A percentile compares a stretch with the other conserved stretches of the same genome.
Evolutionary conservation across 1,140 invertebrate genomes (phyloP).

Genomic region (Rhagoletis pomonella): DNA sequence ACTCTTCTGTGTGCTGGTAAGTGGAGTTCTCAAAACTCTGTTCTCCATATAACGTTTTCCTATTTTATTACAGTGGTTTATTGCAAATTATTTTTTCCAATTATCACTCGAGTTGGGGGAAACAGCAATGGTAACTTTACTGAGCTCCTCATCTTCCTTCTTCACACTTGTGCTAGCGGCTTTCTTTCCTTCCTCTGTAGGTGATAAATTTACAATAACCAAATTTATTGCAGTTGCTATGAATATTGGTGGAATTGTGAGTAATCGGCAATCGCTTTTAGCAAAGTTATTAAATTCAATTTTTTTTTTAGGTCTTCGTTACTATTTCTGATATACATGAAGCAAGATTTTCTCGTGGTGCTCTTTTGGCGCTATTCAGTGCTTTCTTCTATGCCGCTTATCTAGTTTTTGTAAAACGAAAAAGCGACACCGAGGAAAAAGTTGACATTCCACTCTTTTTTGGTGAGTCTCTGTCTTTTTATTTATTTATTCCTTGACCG

Average conservation of each 20-base stretch:
- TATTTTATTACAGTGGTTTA: constrained; percentile 82
- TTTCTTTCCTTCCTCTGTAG: constrained; percentile 84
- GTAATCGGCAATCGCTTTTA: constrained; percentile 63
- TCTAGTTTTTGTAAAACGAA: constrained; percentile 86
- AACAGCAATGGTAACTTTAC: constrained; percentile 84
- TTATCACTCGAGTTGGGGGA: constrained; percentile 84
- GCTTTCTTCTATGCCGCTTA: constrained; percentile 90
- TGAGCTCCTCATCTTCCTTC: constrained; percentile 88
- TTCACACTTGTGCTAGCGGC: constrained; percentile 89
- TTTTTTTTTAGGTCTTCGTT: constrained; percentile 78
- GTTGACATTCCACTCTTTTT: constrained; percentile 94
- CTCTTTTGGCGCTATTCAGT: constrained; percentile 85
- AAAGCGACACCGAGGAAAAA: constrained; percentile 90
- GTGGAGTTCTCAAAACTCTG: constrained; percentile 60
- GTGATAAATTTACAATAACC: constrained; percentile 87
- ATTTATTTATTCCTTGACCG: too few species aligned
- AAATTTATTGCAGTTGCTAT: constrained; percentile 87
- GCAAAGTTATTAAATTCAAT: constrained; percentile 42
- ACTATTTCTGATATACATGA: constrained; percentile 82
- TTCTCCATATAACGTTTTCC: constrained; percentile 21
- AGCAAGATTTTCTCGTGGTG: constrained; percentile 80
- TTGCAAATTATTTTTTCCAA: constrained; percentile 88
- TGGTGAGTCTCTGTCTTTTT: constrained; percentile 76
- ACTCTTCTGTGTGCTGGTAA: constrained; percentile 87
- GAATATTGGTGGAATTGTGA: constrained; percentile 86